Percentiles rank a stretch among this genome's conserved stretches.
These are phyloP conservation scores for Entomyzon cyanotis DNA, from an alignment of 2,113 vertebrate genomes.

Conservation along the genomic window DNA sequence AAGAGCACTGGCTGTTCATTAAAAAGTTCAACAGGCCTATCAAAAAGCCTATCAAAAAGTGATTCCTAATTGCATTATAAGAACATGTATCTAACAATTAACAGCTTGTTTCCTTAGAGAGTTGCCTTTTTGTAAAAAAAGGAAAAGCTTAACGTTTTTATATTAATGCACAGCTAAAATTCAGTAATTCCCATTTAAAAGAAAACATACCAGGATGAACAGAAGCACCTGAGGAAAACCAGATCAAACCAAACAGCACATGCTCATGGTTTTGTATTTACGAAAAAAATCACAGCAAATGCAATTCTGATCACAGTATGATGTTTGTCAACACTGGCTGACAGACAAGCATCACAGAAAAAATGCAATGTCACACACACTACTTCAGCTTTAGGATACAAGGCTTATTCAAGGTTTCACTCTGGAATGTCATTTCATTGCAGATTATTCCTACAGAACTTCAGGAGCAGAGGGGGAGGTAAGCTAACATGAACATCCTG, in stretches of 20 bases:
- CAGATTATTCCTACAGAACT: neutral
- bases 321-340: neutral
- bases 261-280: neutral
- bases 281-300: neutral
- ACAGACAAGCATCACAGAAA: neutral
- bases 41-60: neutral
- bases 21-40: neutral
- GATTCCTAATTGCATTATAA: neutral
- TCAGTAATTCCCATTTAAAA: neutral
- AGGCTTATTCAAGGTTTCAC: neutral
- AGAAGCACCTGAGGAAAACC: neutral
- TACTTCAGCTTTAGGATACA: neutral
- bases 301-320: neutral
- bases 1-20: neutral
- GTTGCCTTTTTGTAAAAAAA: neutral
- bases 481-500: neutral
- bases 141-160: neutral
- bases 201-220: neutral
- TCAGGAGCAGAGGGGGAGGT: neutral
- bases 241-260: neutral
- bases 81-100: neutral
- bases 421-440: neutral
- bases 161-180: neutral
- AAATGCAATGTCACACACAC: neutral
- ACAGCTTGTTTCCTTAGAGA: neutral